Evolutionary conservation across 2,797 vertebrate genomes (phyloP).

Genomic region (Pagetopsis macropterus): DNA sequence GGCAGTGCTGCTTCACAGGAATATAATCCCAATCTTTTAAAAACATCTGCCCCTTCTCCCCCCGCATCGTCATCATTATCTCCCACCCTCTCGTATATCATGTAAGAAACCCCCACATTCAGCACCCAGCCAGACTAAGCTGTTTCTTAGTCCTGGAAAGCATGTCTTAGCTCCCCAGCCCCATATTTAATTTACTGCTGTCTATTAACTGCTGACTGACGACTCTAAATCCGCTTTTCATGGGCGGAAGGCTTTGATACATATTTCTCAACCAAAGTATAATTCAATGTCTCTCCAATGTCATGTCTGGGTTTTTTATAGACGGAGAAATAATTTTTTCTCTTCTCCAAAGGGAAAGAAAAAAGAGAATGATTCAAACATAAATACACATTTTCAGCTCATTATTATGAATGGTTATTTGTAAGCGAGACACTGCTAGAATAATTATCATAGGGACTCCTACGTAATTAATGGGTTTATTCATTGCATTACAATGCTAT

Average conservation of each 20-base stretch:
- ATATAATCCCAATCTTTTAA: constrained; percentile 61
- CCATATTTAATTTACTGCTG: constrained; percentile 77
- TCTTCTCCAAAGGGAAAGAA: constrained; percentile 40
- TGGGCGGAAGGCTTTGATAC: constrained; percentile 69
- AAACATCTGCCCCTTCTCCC: constrained; percentile 34
- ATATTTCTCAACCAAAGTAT: constrained; percentile 73
- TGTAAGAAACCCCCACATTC: constrained; percentile 66
- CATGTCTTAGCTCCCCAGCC: constrained; percentile 67
- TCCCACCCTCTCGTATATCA: constrained; percentile 46
- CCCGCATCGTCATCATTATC: constrained; percentile 57
- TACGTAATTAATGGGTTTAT: constrained; percentile 67
- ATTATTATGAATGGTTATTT: constrained; percentile 71
- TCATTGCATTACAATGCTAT: constrained; percentile 40
- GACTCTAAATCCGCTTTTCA: constrained; percentile 76
- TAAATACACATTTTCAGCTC: constrained; percentile 62
- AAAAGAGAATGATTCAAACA: constrained; percentile 55
- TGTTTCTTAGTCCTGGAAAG: constrained; percentile 76
- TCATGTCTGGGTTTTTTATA: constrained; percentile 73
- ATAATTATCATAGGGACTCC: constrained; percentile 66
- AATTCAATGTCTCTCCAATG: constrained; percentile 82
- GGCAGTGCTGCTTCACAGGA: constrained; percentile 67
- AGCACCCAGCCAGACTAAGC: constrained; percentile 72
- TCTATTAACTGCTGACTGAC: constrained; percentile 79
- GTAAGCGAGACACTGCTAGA: constrained; percentile 53
- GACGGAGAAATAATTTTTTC: constrained; percentile 56